These are phyloP conservation scores for Amphimedon queenslandica DNA, from an alignment of 37 sponge, comb jelly and placozoan species.

Conservation along the genomic window DNA sequence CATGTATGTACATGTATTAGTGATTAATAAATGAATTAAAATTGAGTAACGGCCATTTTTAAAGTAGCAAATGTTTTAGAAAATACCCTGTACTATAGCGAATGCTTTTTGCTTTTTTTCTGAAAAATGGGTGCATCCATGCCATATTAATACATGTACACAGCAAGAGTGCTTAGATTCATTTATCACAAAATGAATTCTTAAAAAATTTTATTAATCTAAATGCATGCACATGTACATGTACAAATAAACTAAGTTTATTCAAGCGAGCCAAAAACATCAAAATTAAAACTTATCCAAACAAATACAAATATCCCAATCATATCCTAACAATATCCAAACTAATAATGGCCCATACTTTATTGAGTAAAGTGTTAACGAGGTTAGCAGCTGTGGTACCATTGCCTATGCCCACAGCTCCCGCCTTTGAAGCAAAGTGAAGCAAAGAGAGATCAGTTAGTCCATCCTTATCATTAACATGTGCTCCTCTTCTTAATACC, in stretches of 20 bases:
- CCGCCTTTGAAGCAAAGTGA: slow-evolving; percentile 94
- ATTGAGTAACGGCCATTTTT: background rate
- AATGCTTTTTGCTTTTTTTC: background rate
- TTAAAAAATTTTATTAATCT: too few relatives aligned
- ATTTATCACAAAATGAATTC: too few relatives aligned
- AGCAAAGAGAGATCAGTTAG: slow-evolving; percentile 89
- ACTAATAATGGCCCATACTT: slow-evolving; percentile 23
- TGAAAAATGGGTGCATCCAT: too few relatives aligned
- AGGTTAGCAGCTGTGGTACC: slow-evolving; percentile 37
- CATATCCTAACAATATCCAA: background rate
- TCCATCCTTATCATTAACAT: slow-evolving; percentile 87
- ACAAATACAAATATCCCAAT: too few relatives aligned
- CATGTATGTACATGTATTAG: too few relatives aligned
- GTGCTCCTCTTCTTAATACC: slow-evolving; percentile 66
- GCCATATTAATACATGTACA: too few relatives aligned
- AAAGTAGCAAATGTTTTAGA: background rate
- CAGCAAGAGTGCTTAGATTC: too few relatives aligned
- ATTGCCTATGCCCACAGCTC: slow-evolving; percentile 74
- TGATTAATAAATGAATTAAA: background rate
- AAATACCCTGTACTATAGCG: too few relatives aligned
- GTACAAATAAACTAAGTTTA: too few relatives aligned
- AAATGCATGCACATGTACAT: too few relatives aligned
- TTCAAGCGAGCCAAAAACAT: too few relatives aligned
- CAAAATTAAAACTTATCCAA: too few relatives aligned
- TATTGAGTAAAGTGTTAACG: slow-evolving; percentile 47